Percentiles rank a stretch among this genome's conserved stretches.
Conservation (phyloP, 2,888 invertebrate genomes). For the Drosophila histrio region DNA sequence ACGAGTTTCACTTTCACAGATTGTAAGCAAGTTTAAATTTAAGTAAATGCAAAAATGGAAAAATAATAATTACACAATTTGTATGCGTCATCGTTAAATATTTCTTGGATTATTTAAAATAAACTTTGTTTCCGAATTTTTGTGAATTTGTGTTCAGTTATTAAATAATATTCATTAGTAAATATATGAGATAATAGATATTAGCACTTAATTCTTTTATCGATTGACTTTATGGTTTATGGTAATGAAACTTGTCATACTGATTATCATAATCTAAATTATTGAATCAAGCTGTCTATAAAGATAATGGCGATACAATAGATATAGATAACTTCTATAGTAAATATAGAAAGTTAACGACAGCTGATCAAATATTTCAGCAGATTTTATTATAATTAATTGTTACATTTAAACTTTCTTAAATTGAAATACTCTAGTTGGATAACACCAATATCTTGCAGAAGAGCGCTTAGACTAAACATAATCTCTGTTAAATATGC, state of each 20-base stretch:
- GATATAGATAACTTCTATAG: neutral
- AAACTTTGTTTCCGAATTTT: too few relatives aligned
- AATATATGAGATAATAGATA: neutral
- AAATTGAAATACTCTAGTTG: too few relatives aligned
- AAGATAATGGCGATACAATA: constrained; percentile 9
- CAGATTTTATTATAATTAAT: neutral
- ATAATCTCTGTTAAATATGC: neutral
- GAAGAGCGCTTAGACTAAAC: neutral
- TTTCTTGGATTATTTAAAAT: too few relatives aligned
- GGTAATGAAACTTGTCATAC: constrained; percentile 1
- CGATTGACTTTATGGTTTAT: neutral
- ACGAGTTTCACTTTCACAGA: constrained; percentile 8
- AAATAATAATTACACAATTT: neutral
- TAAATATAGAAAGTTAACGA: neutral
- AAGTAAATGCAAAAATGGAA: neutral
- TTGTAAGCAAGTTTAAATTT: neutral
- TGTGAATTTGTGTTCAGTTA: neutral
- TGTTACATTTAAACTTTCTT: neutral
- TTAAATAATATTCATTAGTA: neutral
- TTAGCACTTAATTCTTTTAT: neutral
- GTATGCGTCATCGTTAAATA: neutral
- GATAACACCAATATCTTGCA: too few relatives aligned
- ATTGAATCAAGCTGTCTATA: neutral
- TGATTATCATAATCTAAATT: neutral
- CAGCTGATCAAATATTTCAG: too few relatives aligned